A percentile compares a stretch with the other conserved stretches of the same genome.
These are phyloP conservation scores for Parnassius glacialis DNA, from an alignment of 2,888 invertebrate genomes.

Conservation along the genomic window DNA sequence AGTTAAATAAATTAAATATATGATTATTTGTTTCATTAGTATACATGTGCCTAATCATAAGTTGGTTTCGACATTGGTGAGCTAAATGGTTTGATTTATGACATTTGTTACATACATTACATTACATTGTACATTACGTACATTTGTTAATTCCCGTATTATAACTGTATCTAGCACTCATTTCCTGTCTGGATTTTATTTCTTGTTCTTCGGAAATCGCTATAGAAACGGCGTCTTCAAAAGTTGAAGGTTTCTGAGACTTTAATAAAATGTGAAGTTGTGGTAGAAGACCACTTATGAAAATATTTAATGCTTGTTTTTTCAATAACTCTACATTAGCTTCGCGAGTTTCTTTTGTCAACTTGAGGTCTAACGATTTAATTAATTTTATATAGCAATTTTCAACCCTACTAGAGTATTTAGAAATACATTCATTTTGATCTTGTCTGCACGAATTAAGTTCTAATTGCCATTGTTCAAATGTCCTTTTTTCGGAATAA, in stretches of 20 bases:
- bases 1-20: too few relatives aligned
- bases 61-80: constrained; percentile 25
- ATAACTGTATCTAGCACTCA: too few relatives aligned
- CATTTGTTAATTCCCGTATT: constrained; percentile 25
- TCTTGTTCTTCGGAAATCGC: constrained; percentile 39
- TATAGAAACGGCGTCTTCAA: constrained; percentile 39
- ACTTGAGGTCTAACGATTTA: neutral
- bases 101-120: too few relatives aligned
- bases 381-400: neutral
- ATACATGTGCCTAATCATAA: constrained; percentile 19
- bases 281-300: constrained; percentile 6
- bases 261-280: constrained; percentile 36
- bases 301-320: constrained; percentile 1
- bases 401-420: neutral
- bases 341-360: too few relatives aligned
- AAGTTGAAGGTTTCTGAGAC: constrained; percentile 36
- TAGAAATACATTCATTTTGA: neutral
- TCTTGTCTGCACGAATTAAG: neutral
- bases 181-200: constrained; percentile 34
- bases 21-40: constrained; percentile 12
- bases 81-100: constrained; percentile 29
- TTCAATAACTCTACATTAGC: neutral
- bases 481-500: too few relatives aligned
- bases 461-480: too few relatives aligned
- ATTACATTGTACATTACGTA: too few relatives aligned